Percentiles rank a stretch among this genome's conserved stretches.
phyloP scores from a whole-genome alignment of 2,888 invertebrate genomes.

The Drosophila niveifrons region DNA sequence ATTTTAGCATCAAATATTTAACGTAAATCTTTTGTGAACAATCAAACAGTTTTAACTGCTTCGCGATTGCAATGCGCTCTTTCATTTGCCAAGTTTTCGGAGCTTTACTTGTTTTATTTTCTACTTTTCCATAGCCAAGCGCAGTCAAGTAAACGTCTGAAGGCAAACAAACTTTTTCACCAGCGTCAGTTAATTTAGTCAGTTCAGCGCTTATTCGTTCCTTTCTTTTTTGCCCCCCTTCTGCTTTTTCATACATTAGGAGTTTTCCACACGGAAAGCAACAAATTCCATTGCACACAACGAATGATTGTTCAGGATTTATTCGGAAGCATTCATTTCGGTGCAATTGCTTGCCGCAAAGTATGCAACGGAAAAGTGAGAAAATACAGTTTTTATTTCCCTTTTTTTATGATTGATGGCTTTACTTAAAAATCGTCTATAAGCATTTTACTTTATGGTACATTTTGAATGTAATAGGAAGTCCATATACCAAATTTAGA shows the following conservation, averaged over 20 bases:
- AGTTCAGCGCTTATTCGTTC: slow-evolving; percentile 63
- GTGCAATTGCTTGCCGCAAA: slow-evolving; percentile 38
- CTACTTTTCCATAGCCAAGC: slow-evolving; percentile 13
- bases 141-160: slow-evolving; percentile 70
- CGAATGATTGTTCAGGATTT: slow-evolving; percentile 40
- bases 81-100: slow-evolving; percentile 32
- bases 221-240: slow-evolving; percentile 3
- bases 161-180: slow-evolving; percentile 76
- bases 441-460: too few species aligned
- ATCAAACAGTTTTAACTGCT: slow-evolving; percentile 67
- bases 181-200: slow-evolving; percentile 77
- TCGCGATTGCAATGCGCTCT: slow-evolving; percentile 27
- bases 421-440: too few species aligned
- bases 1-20: slow-evolving; percentile 80
- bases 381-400: slow-evolving; percentile 41
- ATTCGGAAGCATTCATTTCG: slow-evolving; percentile 63
- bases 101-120: slow-evolving; percentile 39
- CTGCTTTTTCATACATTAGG: slow-evolving; percentile 16
- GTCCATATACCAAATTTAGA: too few species aligned
- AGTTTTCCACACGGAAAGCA: slow-evolving; percentile 16
- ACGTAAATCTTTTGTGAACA: slow-evolving; percentile 77
- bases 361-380: slow-evolving; percentile 41
- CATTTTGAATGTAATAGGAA: too few species aligned
- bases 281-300: slow-evolving; percentile 33
- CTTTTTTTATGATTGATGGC: too few species aligned